Evolutionary conservation across 1,140 invertebrate species (phyloP), one percentile per base, ranked within the genome.

Genomic region (Drosophila mauritiana): DNA sequence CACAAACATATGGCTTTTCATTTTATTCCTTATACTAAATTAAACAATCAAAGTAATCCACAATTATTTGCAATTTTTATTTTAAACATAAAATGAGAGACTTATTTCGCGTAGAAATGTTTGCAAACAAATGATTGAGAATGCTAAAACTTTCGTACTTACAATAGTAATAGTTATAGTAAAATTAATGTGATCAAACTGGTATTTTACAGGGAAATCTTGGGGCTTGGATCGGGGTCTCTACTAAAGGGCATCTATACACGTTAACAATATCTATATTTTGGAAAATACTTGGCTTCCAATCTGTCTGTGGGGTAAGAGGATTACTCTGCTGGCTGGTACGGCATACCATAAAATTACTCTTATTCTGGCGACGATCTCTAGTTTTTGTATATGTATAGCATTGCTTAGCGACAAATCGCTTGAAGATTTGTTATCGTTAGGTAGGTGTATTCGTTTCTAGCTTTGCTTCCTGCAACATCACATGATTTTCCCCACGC

Each of bases 361-460:
- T 54, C 42, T 57, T 64, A 57, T 36, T 27, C 46, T 61, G 57
- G 57, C 52, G 52, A 58, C 64, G 65, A 48, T 70, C 64, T 70
- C 36, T 56, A 69, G 56, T 70, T 49, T 70, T 69, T 70, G 42
- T 70, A 56, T 70, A 22, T 22, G 20, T 22, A 57, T 61, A 77
- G 39, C 51, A 64, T 69, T 56, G 49, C 59, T 61, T 55, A 25
- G 64, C 63, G 49, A 48, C 54, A 56, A 51, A 53, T 73, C 52
- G 58, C 52, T 61, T 69, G 46, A 62, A 73, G 62, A 76, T 81
- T 78, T 80, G 56, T 81, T 72, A 73, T 64, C 69, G 40, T 88
- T 83, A 80, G 84, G 75, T 88, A 88, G 83, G 83, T 88, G 83
- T 88, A 88, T 83, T 89, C 83, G 83, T 88, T 88, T 89, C 83